Percentiles rank a stretch among this genome's conserved stretches.
phyloP scores from a whole-genome alignment of 2,888 invertebrate species.

The Cyclophora albipunctata region DNA sequence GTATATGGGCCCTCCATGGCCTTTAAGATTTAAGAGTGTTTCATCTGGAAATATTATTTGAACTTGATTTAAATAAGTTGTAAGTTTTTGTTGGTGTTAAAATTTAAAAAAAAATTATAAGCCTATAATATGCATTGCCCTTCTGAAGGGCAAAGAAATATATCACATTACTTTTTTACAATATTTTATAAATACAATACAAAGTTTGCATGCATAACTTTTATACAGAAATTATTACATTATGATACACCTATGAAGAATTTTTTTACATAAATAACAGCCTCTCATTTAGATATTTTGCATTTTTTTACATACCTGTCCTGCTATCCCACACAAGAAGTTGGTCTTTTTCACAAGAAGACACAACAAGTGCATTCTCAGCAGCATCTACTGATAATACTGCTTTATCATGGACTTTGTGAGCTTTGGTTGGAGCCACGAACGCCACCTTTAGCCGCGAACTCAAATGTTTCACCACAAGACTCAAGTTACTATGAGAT shows the following conservation, averaged over 20 bases:
- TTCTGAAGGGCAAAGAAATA: too few relatives aligned
- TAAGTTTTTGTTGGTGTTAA: too few relatives aligned
- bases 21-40: slow-evolving; percentile 65
- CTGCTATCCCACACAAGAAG: slow-evolving; percentile 79
- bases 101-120: too few relatives aligned
- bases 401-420: slow-evolving; percentile 62
- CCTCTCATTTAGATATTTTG: too few relatives aligned
- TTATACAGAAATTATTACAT: too few relatives aligned
- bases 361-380: slow-evolving; percentile 77
- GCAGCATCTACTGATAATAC: slow-evolving; percentile 73
- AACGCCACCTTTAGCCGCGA: slow-evolving; percentile 65
- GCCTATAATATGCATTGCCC: too few relatives aligned
- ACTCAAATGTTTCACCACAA: slow-evolving; percentile 57
- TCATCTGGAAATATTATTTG: slow-evolving; percentile 46
- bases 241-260: too few relatives aligned
- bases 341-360: slow-evolving; percentile 75
- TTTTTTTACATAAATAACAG: too few relatives aligned
- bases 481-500: slow-evolving; percentile 51
- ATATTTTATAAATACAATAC: too few relatives aligned
- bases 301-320: slow-evolving; percentile 68
- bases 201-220: too few relatives aligned
- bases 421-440: slow-evolving; percentile 66
- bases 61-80: too few relatives aligned
- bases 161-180: too few relatives aligned
- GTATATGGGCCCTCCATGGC: slow-evolving; percentile 81